phyloP scores from a whole-genome alignment of 2,888 invertebrate genomes.

The Poecilobothrus nobilitatus region DNA sequence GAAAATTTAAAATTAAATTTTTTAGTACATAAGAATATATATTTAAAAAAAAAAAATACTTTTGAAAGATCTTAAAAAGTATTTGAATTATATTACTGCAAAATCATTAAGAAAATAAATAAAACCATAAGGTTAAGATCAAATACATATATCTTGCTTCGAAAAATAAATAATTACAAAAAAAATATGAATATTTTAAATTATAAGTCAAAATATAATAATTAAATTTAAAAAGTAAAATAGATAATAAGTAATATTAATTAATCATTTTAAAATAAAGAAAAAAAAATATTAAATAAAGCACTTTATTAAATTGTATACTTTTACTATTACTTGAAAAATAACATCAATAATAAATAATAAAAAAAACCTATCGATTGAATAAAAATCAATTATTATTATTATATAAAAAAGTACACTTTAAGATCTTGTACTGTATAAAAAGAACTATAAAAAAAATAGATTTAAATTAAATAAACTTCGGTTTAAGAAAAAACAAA shows the following conservation, averaged over 20 bases:
- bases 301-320: conserved; percentile 1
- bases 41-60: not conserved
- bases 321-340: not conserved
- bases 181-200: not conserved
- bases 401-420: not conserved
- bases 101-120: not conserved
- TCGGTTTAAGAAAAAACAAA: not conserved
- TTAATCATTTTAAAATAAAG: not conserved
- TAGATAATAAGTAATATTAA: not conserved
- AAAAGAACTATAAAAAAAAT: not conserved
- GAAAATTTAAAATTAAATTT: not conserved
- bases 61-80: not conserved
- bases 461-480: not conserved
- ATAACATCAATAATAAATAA: too few species aligned
- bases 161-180: not conserved
- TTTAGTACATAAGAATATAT: not conserved
- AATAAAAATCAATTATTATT: not conserved
- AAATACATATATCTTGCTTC: not conserved
- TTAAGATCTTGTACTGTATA: not conserved
- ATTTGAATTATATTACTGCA: not conserved
- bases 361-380: not conserved
- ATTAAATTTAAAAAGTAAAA: not conserved
- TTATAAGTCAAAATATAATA: not conserved
- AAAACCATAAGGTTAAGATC: not conserved
- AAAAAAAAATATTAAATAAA: not conserved